Base-by-base conservation (phyloP, 2,888 invertebrate genomes). In the Lycaena phlaeas region DNA sequence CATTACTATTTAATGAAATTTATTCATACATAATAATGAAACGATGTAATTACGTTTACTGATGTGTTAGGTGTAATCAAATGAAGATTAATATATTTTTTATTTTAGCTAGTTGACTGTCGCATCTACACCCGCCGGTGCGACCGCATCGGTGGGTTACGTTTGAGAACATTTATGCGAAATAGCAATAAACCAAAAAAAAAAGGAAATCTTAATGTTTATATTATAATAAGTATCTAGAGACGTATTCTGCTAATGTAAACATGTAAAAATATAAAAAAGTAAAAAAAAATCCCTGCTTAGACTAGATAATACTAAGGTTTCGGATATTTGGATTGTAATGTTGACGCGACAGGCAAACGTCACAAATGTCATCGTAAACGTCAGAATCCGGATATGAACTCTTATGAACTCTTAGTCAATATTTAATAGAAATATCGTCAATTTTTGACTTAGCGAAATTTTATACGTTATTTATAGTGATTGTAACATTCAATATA, bases 131-230 rank as follows among this genome's bases (percentile, higher is more conserved):
- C n/a, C 64, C 64, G 66, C 14, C 22, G 34, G 38, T 62, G 17
- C 29, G 70, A 56, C 45, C 59, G 61, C 57, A 58, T 59, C 51
- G 45, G 51, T 53, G 52, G 53, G 64, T 59, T 59, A 64, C 57
- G 53, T 53, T 43, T 54, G 68, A 68, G 39, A 69, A 68, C 57
- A 55, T 58, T 65, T 61, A 53, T 69, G 75, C 74, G 77, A 75
- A 59, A 74, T 77, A 82, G 84, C 82, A 84, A 82, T 81, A 85
- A 85, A 85, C 84, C 85, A 85, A 85, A 85, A n/a, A 85, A 85
- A n/a, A 49, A 77, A 84, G 74, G 67, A 72, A 75, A 74, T 66
- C 65, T 77, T 77, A 77, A 77, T 72, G 69, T 81, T 76, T 56
- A 53, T 54, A 79, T n/a, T n/a, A n/a, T 70, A 62, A 68, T 82